Evolutionary conservation across 2,113 vertebrate genomes (phyloP), one percentile per base, ranked within the genome.

Genomic region (Arenaria interpres): DNA sequence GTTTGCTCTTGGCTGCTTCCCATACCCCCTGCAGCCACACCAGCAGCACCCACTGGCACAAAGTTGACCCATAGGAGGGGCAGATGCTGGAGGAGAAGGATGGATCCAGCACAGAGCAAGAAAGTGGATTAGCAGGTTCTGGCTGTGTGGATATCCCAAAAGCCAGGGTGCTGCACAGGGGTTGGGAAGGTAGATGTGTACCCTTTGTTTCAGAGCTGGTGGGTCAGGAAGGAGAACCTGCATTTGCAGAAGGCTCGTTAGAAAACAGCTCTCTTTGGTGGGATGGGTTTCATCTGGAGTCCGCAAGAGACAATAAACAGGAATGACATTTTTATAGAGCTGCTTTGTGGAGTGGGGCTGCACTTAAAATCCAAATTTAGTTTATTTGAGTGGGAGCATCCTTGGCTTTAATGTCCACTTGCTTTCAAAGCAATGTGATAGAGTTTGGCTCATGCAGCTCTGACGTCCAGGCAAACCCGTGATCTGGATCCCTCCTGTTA

Each of bases 301-400:
- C 79, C 86, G 25, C 4, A 3, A 94, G 50, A 90, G 84, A 95
- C 74, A 95, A 92, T 95, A 95, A 95, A 93, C 94, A 93, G 86
- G 77, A 93, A 22, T 74, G 90, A 85, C 90, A 85, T 93, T 93
- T 96, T 96, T 95, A 97, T 92, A 67, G 88, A 91, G 37, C 39
- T 90, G 73, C 69, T 92, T 92, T 95, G 80, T 69, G 85, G 89
- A 85, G 45, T 21, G 48, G 45, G 13, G 18, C 84, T 89, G 80
- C 23, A 35, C 45, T 84, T 92, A 72, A 92, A 84, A 93, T 73
- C 80, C 90, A 95, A 85, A 89, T 93, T 87, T 93, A 94, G 73
- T 92, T 95, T 86, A 77, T 93, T 72, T 92, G 84, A 87, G 92
- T 91, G 94, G 86, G 95, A 93, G 92, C 2, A 0, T 93, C 90